phyloP scores from a whole-genome alignment of 2,113 vertebrate species.

The Phaethornis superciliosus region DNA sequence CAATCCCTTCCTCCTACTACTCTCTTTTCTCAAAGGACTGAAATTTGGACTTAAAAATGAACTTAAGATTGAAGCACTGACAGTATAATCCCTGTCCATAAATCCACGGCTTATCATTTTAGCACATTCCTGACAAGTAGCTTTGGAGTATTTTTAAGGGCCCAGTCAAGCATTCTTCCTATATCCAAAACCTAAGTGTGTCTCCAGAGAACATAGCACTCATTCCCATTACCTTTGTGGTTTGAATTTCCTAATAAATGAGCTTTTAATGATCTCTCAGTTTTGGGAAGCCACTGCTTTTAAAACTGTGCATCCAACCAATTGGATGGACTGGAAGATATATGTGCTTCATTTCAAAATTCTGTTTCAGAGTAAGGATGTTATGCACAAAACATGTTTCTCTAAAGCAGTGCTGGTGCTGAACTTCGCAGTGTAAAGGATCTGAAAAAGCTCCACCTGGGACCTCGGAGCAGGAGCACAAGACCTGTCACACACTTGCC shows the following conservation, averaged over 20 bases:
- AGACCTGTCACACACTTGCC: not conserved
- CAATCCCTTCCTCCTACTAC: not conserved
- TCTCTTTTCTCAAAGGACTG: slow-evolving; percentile 29
- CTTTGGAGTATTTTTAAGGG: slow-evolving; percentile 8
- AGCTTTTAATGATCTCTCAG: not conserved
- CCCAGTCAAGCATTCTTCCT: not conserved
- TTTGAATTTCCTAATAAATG: not conserved
- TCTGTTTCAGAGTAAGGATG: not conserved
- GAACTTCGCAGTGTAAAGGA: not conserved
- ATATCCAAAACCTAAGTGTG: not conserved
- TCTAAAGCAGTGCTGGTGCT: not conserved
- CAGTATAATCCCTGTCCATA: not conserved
- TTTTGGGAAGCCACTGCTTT: not conserved
- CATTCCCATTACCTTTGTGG: not conserved
- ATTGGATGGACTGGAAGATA: not conserved
- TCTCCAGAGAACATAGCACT: not conserved
- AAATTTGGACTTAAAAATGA: slow-evolving; percentile 68
- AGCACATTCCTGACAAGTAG: slow-evolving; percentile 1
- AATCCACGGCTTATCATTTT: not conserved
- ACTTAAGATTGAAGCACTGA: slow-evolving; percentile 49
- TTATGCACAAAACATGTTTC: not conserved
- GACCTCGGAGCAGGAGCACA: not conserved
- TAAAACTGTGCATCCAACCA: not conserved
- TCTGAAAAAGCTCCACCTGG: not conserved
- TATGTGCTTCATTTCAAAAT: not conserved